A percentile compares a stretch with the other conserved stretches of the same genome.
Evolutionary conservation across 2,888 invertebrate genomes (phyloP).

Genomic region (Lasioglossum malachurum): DNA sequence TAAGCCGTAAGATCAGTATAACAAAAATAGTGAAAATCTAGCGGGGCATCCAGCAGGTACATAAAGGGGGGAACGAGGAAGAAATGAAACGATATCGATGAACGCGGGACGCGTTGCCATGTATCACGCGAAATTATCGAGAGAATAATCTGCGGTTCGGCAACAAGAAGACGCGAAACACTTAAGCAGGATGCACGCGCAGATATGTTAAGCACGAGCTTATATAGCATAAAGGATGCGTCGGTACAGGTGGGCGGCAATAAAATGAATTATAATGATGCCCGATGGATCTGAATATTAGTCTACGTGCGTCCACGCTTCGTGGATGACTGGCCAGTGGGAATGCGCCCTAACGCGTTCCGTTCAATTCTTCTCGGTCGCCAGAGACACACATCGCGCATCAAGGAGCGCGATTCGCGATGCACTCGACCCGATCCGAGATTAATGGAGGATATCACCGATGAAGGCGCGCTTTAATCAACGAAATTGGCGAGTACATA

Average conservation of each 20-base stretch:
- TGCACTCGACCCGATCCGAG: conserved; percentile 69
- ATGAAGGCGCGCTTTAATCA: conserved; percentile 73
- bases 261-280: conserved; percentile 77
- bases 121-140: conserved; percentile 48
- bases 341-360: conserved; percentile 77
- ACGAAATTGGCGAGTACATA: conserved; percentile 67
- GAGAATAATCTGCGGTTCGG: conserved; percentile 26
- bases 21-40: not conserved
- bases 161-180: conserved; percentile 25
- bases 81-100: conserved; percentile 47
- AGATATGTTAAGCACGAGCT: not conserved
- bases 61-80: conserved; percentile 22
- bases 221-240: conserved; percentile 12
- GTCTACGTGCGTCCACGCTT: conserved; percentile 74
- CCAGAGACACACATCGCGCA: conserved; percentile 72
- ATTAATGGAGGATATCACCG: conserved; percentile 76
- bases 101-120: conserved; percentile 33
- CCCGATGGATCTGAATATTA: conserved; percentile 78
- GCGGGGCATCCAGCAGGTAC: not conserved
- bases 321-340: conserved; percentile 76
- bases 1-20: not conserved
- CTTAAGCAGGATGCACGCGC: conserved; percentile 12
- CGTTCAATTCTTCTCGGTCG: conserved; percentile 75
- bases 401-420: conserved; percentile 69
- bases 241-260: conserved; percentile 63